A percentile compares a stretch with the other conserved stretches of the same genome.
phyloP scores from a whole-genome alignment of 1,140 invertebrate genomes.

The Whitmania pigra region DNA sequence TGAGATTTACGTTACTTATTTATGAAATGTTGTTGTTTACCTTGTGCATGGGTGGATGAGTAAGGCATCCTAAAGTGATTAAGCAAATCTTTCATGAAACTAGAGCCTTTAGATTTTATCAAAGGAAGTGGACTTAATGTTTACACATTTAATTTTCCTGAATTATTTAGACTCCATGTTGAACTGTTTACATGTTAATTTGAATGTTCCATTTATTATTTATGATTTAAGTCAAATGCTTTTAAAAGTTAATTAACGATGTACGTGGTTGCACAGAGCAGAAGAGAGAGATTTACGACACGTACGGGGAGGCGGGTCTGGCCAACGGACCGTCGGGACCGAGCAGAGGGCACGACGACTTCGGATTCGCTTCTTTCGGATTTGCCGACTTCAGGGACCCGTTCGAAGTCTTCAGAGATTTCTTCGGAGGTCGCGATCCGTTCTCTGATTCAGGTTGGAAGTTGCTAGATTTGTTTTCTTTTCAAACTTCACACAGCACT shows the following conservation, averaged over 20 bases:
- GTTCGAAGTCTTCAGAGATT: conserved; percentile 57
- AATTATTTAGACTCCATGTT: no score
- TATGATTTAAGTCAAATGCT: neutral
- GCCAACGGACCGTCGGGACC: conserved; percentile 40
- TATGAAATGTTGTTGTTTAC: no score
- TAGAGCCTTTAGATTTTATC: no score
- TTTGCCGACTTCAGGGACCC: conserved; percentile 84
- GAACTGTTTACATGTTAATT: neutral
- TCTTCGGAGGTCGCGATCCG: conserved; percentile 50
- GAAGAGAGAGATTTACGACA: conserved; percentile 86
- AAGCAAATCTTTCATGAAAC: no score
- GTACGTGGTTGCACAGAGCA: conserved; percentile 56
- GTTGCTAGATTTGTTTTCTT: no score
- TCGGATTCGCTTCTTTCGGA: conserved; percentile 44
- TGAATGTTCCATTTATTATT: neutral
- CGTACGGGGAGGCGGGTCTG: conserved; percentile 49
- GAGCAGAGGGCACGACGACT: conserved; percentile 50
- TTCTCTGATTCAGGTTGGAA: conserved; percentile 31
- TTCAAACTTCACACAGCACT: neutral
- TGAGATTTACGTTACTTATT: no score
- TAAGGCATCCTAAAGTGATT: no score
- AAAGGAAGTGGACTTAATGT: no score
- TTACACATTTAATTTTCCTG: no score
- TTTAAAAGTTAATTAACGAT: conserved; percentile 32
- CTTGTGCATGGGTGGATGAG: no score